Evolutionary conservation across 1,140 invertebrate species (phyloP), one percentile per base, ranked within the genome.

Genomic region (Teleogryllus occipitalis): DNA sequence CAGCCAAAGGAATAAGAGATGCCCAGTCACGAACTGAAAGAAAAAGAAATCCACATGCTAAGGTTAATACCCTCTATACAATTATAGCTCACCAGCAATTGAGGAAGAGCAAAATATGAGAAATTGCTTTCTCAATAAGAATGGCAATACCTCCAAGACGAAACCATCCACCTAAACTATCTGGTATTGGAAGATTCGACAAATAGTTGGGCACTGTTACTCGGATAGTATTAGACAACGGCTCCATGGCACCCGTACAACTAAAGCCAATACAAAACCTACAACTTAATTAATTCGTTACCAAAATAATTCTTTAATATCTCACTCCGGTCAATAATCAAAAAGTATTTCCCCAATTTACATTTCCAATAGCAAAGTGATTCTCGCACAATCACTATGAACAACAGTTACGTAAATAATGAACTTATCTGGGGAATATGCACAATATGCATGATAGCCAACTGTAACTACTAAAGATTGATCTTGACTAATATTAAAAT

Each of bases 1-100:
- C 90, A 46, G 92, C 93, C 54, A 95, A 93, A 39, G 94, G 94
- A 75, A 96, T 85, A 22, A 96, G 86, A n/a, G 90, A 86, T 7
- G 93, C 81, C 93, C 93, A 95, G 84, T 96, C 94, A 83, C 87
- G 91, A 79, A 94, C 94, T 95, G 87, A 77, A 89, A 90, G 84
- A 78, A 81, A 84, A 82, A 81, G 81, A 81, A 83, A 82, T 74
- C 27, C 27, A 39, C 27, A 39, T 39, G 27, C 27, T 39, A 39
- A 39, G 27, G 27, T 39, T 39, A 39, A 39, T 39, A 39, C 27
- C 27, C 27, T 39, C 27, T 39, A 39, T 39, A 39, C 27, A 39
- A 2, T 2, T 39, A 39, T 39, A 39, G 27, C n/a, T 8, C 54
- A 7, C 8, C 27, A 4, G 47, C 21, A 47, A 12, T 77, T 47